phyloP scores from a whole-genome alignment of 2,888 invertebrate genomes.

The Microplitis deprimator region DNA sequence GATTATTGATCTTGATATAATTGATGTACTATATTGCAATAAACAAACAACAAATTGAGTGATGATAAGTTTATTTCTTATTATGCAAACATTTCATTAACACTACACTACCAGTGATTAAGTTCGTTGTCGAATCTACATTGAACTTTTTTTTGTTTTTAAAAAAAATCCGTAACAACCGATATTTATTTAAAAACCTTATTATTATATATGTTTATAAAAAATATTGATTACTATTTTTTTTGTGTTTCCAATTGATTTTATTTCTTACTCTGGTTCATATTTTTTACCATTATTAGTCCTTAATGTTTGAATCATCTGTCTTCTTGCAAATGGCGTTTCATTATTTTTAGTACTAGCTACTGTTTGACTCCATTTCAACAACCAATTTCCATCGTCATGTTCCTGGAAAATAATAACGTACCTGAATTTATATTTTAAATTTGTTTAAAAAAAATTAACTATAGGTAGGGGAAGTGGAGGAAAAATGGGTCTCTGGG shows the following conservation, averaged over 20 bases:
- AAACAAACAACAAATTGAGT: slow-evolving; percentile 38
- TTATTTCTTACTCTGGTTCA: background rate
- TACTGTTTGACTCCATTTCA: slow-evolving; percentile 58
- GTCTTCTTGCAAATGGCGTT: slow-evolving; percentile 12
- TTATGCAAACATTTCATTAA: background rate
- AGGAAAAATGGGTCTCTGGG: too few relatives aligned
- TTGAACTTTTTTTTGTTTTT: too few relatives aligned
- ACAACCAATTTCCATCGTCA: slow-evolving; percentile 55
- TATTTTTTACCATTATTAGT: background rate
- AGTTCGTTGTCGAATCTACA: too few relatives aligned
- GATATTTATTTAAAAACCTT: too few relatives aligned
- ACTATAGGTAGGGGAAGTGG: too few relatives aligned
- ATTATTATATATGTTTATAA: too few relatives aligned
- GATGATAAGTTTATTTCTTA: background rate
- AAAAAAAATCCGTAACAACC: too few relatives aligned
- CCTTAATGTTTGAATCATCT: slow-evolving; percentile 25
- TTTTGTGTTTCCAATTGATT: background rate
- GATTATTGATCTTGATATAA: slow-evolving; percentile 65
- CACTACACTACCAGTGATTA: background rate
- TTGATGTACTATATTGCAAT: slow-evolving; percentile 52
- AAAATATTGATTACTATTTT: too few relatives aligned
- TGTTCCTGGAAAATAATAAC: slow-evolving; percentile 43
- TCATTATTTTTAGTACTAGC: slow-evolving; percentile 33
- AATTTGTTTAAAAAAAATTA: background rate
- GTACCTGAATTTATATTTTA: background rate